These are phyloP conservation scores for Lerista edwardsae DNA, from an alignment of 2,797 vertebrate genomes.

Conservation along the genomic window DNA sequence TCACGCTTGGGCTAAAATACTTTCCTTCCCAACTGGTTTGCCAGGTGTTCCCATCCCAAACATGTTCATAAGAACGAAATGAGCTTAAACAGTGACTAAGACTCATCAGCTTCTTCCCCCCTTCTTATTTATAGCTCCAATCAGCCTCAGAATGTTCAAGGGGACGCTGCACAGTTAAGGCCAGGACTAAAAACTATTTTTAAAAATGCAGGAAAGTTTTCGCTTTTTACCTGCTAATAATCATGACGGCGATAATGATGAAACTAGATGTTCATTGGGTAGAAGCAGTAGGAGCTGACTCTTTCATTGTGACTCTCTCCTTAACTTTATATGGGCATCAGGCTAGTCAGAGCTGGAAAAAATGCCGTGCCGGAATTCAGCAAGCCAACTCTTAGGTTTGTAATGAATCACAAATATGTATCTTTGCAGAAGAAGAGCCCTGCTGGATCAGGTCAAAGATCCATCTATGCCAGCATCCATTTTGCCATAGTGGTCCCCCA, in stretches of 20 bases:
- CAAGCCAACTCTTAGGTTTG: neutral
- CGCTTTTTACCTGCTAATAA: neutral
- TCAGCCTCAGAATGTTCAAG: neutral
- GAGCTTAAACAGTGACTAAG: conserved; percentile 2
- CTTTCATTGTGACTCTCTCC: neutral
- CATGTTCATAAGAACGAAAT: neutral
- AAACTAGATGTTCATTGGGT: neutral
- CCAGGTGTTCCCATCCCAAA: neutral
- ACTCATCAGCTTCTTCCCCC: neutral
- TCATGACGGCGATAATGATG: neutral
- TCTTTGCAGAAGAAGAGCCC: no score
- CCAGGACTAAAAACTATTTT: neutral
- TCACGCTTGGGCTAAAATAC: neutral
- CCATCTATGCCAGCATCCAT: no score
- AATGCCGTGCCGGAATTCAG: neutral
- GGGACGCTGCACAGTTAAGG: neutral
- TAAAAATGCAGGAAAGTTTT: neutral
- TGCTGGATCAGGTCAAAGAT: no score
- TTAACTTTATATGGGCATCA: neutral
- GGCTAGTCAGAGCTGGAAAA: neutral
- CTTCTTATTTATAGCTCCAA: neutral
- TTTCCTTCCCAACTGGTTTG: neutral
- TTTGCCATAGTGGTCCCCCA: no score
- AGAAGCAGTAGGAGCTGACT: neutral
- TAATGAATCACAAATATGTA: no score